A percentile compares a stretch with the other conserved stretches of the same genome.
phyloP scores from a whole-genome alignment of 1,140 invertebrate genomes.

The Triops longicaudatus region DNA sequence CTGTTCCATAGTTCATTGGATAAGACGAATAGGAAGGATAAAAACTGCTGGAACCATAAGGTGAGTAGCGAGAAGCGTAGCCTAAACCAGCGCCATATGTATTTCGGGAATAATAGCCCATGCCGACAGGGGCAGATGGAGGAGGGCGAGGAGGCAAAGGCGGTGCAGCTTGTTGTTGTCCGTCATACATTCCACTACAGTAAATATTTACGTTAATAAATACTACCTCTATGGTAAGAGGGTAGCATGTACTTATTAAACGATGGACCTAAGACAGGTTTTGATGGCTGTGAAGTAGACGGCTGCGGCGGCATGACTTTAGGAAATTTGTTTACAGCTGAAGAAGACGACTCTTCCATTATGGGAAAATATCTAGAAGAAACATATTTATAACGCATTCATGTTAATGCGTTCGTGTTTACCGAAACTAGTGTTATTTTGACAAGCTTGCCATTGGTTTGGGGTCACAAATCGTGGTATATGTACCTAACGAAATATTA shows the following conservation, averaged over 20 bases:
- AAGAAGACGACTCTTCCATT: neutral
- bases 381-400: neutral
- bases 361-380: neutral
- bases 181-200: neutral
- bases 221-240: neutral
- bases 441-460: no score
- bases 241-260: neutral
- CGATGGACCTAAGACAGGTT: neutral
- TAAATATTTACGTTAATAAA: neutral
- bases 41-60: neutral
- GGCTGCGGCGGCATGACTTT: neutral
- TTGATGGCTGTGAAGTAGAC: neutral
- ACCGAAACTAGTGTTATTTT: no score
- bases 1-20: neutral
- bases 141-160: neutral
- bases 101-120: neutral
- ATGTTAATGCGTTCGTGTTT: no score
- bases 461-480: no score
- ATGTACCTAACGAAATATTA: no score
- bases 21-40: neutral
- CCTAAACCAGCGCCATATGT: neutral
- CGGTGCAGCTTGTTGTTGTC: neutral
- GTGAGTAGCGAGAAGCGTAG: neutral
- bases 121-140: neutral
- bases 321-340: neutral